Evolutionary conservation across 2,113 vertebrate species (phyloP), one percentile per base, ranked within the genome.

Genomic region (Neodon shergylaensis): DNA sequence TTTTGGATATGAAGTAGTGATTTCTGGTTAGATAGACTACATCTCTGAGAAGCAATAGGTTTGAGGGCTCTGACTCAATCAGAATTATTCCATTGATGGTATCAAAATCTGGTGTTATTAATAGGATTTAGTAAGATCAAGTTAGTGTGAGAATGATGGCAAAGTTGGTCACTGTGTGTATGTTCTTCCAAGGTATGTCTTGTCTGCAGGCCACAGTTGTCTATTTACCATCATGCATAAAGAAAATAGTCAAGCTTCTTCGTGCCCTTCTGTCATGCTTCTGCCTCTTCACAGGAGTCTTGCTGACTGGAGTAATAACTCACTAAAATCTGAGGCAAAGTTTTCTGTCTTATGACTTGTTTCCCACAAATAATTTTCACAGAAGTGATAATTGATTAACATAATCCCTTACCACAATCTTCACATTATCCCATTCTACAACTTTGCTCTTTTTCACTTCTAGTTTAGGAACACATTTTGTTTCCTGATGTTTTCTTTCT

Each of bases 401-500:
- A 47, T 24, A n/a, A 49, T 10, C 9, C 21, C 1, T 24, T 66
- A 72, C 5, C 28, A 66, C 4, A 54, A 0, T 47, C 7, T 54
- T 61, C 7, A 26, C n/a, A 19, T 3, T 58, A 22, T 61, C 1
- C 13, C 31, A 33, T 77, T 74, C 31, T 58, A 24, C 17, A 76
- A 73, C 22, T 93, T 79, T 85, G 9, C 17, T 44, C 5, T 44
- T 58, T 42, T 52, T 36, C 11, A 36, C 10, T 47, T 9, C 44
- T 44, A 47, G 26, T 4, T 65, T 88, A 54, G 78, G 1, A 82
- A 68, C 91, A 4, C 3, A 4, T 78, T 68, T 61, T 82, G 28
- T 33, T 28, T 63, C 7, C 1, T 16, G 28, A 9, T 42, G 1
- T 22, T 81, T 90, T 66, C 31, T 77, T 87, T 95, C 1, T 17